Base-by-base conservation (phyloP, 2,797 vertebrate genomes). In the Ispidina picta region DNA sequence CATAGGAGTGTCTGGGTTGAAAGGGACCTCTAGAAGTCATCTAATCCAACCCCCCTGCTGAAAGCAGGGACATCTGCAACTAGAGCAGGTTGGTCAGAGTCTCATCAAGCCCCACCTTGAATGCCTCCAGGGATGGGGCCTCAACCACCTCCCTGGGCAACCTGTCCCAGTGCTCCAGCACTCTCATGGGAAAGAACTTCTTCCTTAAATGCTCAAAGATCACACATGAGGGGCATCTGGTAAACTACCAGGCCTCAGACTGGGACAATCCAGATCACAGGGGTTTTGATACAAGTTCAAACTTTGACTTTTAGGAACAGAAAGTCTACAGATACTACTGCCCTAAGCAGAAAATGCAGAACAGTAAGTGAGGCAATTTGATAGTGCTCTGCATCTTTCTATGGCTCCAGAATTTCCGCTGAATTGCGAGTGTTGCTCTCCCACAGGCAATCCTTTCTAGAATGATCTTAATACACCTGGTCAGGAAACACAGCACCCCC, bases 331-430 rank as follows among this genome's bases (percentile, higher is more conserved):
- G 21, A 31, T 46, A 19, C 37, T 51, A 29, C 31, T 66, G 26
- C 46, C 29, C 39, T 29, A 70, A 73, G 14, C 21, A 77, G 41
- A 79, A 89, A 75, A 78, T 6, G 63, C 17, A 75, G 15, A 78
- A 58, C 0, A 4, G 46, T 39, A 39, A 39, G 37, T 6, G 44
- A 83, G 15, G 25, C 8, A 64, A 66, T 68, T 60, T 0, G 0
- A 26, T 9, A 76, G 31, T 19, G n/a, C 43, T 81, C 48, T 88
- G 59, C 5, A 9, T 15, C 44, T 62, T 80, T 58, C 46, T 18
- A 49, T 43, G 60, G 41, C 35, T 79, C 74, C 60, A 66, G 29
- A 89, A 66, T 44, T 78, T 66, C 20, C 23, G 18, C 56, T 31
- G 6, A 37, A 28, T 3, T 77, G 17, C 22, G 3, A 82, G 15